phyloP scores from a whole-genome alignment of 2,888 invertebrate genomes.

The Thera britannica region DNA sequence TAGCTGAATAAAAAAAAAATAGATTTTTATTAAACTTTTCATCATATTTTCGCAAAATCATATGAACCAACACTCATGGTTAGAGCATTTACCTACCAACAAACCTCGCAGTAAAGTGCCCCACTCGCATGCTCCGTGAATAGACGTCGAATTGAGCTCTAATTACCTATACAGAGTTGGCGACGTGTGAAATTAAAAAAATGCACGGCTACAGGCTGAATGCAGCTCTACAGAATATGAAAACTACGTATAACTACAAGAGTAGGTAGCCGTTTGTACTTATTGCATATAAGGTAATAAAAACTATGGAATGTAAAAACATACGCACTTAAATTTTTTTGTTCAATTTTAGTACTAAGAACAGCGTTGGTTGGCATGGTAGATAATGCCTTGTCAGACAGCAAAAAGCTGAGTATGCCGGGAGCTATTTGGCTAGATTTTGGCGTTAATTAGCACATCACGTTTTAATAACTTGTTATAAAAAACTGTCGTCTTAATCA shows the following conservation, averaged over 20 bases:
- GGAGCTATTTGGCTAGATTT: too few species aligned
- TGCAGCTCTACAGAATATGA: constrained; percentile 38
- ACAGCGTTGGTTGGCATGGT: too few species aligned
- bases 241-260: neutral
- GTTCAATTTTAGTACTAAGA: too few species aligned
- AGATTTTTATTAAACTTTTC: too few species aligned
- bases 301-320: neutral
- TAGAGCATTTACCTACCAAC: constrained; percentile 30
- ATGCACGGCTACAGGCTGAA: constrained; percentile 51
- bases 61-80: constrained; percentile 11
- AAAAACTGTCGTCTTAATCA: constrained; percentile 38
- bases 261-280: neutral
- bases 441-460: too few species aligned
- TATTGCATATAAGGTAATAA: neutral
- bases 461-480: too few species aligned
- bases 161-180: constrained; percentile 77
- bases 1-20: too few species aligned
- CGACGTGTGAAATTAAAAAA: constrained; percentile 82
- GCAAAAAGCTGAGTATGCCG: too few species aligned
- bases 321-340: too few species aligned
- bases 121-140: constrained; percentile 68
- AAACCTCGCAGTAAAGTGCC: constrained; percentile 52
- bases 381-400: too few species aligned
- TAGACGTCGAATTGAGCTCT: constrained; percentile 78
- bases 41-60: neutral